Percentiles rank a stretch among this genome's conserved stretches.
These are phyloP conservation scores for Strigamia transsilvanica DNA, from an alignment of 2,888 invertebrate species.

Conservation along the genomic window DNA sequence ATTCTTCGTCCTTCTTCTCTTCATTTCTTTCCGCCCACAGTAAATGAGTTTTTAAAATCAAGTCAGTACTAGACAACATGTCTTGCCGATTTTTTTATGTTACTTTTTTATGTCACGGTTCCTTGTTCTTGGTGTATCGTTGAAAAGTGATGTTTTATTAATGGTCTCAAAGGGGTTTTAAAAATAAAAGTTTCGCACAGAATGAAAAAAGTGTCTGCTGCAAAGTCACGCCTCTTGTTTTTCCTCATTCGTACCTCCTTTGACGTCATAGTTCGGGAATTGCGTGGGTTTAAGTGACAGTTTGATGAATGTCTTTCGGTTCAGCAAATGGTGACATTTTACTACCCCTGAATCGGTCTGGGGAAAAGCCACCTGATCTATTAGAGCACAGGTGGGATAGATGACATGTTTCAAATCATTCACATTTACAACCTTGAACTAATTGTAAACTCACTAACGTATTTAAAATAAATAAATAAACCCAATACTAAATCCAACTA, in stretches of 20 bases:
- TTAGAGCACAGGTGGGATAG: slow-evolving; percentile 4
- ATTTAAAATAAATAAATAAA: too few relatives aligned
- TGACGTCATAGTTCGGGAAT: slow-evolving; percentile 14
- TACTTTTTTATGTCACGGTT: too few relatives aligned
- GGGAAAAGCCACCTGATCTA: slow-evolving; percentile 26
- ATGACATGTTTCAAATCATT: slow-evolving; percentile 14
- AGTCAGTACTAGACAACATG: too few relatives aligned
- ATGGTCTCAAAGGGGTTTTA: slow-evolving; percentile 20
- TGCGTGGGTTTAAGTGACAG: slow-evolving; percentile 38
- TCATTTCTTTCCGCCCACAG: neutral
- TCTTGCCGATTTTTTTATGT: too few relatives aligned
- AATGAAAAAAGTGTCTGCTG: neutral
- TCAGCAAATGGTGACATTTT: slow-evolving; percentile 43
- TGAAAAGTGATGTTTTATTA: neutral
- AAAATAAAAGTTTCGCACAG: neutral
- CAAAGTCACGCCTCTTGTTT: slow-evolving; percentile 15
- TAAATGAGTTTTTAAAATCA: too few relatives aligned
- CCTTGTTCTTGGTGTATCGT: neutral
- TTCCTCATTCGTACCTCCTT: neutral
- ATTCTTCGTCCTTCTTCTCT: slow-evolving; percentile 8
- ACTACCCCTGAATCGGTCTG: slow-evolving; percentile 19
- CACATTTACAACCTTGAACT: slow-evolving; percentile 4
- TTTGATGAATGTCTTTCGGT: slow-evolving; percentile 41
- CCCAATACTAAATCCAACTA: too few relatives aligned
- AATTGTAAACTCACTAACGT: neutral